Conservation (phyloP, 2,797 vertebrate species). For the Allobates femoralis region DNA sequence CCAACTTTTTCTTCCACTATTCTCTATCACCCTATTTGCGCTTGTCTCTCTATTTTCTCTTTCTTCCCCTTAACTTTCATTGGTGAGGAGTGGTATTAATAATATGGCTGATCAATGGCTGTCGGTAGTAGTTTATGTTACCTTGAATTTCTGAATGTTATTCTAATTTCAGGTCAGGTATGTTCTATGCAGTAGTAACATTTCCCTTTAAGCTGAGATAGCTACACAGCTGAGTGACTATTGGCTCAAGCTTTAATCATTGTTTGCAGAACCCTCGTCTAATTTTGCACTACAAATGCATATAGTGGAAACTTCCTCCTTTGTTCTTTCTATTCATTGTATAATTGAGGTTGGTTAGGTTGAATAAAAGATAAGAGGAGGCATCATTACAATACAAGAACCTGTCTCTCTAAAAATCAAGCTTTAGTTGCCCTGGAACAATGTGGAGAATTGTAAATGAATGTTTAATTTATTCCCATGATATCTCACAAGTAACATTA, state of each 20-base stretch:
- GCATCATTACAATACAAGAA: background rate
- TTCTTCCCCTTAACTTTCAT: no score
- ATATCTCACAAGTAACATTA: constrained; percentile 51
- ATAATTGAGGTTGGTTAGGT: constrained; percentile 40
- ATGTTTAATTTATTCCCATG: constrained; percentile 50
- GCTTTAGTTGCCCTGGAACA: constrained; percentile 25
- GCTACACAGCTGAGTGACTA: background rate
- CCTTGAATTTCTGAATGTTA: background rate
- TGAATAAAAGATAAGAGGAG: constrained; percentile 37
- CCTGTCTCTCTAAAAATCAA: constrained; percentile 19
- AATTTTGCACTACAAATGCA: constrained; percentile 7
- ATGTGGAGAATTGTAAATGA: constrained; percentile 56
- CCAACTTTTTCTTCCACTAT: no score
- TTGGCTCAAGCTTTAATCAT: background rate
- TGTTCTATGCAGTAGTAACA: background rate
- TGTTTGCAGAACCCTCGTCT: background rate
- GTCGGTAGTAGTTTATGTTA: background rate
- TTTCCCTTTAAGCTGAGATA: background rate
- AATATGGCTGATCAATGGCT: background rate
- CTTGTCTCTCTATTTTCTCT: no score
- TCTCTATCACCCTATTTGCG: no score
- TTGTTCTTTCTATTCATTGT: constrained; percentile 21
- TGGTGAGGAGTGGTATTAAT: no score
- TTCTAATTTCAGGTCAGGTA: background rate
- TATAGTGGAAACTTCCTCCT: background rate